Evolutionary conservation across 2,888 invertebrate genomes (phyloP).

Genomic region (Eurytoma californica): DNA sequence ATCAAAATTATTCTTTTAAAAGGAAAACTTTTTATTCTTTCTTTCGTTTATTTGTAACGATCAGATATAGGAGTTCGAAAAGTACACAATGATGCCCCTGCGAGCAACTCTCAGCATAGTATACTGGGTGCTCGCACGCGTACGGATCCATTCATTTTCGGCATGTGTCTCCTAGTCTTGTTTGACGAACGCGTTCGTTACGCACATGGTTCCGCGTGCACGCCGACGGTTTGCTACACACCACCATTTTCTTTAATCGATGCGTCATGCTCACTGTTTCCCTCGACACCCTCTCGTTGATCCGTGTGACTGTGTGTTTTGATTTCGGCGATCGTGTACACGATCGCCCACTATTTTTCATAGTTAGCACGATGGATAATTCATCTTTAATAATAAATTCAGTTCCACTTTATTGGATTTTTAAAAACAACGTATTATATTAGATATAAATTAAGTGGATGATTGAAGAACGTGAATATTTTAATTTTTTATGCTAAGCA

Average conservation of each 20-base stretch:
- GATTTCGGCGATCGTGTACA: conserved; percentile 22
- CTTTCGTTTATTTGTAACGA: no score
- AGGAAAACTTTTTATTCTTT: no score
- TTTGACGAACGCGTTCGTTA: conserved; percentile 65
- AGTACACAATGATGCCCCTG: no score
- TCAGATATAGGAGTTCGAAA: no score
- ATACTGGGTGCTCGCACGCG: conserved; percentile 59
- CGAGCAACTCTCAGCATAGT: no score
- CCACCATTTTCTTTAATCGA: conserved; percentile 56
- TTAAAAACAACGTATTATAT: no score
- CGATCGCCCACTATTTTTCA: background rate
- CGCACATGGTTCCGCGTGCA: conserved; percentile 59
- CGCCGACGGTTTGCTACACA: conserved; percentile 52
- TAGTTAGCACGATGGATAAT: background rate
- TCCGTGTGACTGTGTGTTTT: conserved; percentile 33
- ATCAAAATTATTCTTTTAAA: no score
- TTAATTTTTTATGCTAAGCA: no score
- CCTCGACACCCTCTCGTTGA: background rate
- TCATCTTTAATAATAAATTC: background rate
- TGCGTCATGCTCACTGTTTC: conserved; percentile 41
- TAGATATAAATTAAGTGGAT: no score
- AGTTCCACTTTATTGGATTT: no score
- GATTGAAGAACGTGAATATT: no score
- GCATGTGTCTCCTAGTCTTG: conserved; percentile 64
- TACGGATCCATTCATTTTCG: conserved; percentile 65